phyloP scores from a whole-genome alignment of 1,140 invertebrate species.

The Drosophila ficusphila region DNA sequence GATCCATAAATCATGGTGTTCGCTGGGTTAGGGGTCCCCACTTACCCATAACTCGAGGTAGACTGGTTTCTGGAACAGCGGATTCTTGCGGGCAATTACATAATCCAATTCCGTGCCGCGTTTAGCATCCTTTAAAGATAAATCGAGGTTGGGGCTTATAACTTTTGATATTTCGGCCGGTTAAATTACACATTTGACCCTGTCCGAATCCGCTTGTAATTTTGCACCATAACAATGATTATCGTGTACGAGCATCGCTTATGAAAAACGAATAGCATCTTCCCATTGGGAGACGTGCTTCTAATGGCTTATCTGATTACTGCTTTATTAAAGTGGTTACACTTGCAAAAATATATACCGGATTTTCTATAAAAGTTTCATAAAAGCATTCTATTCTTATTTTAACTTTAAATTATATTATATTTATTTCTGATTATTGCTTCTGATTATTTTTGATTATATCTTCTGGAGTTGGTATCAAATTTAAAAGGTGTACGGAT shows the following conservation, averaged over 20 bases:
- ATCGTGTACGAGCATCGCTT: conserved; percentile 45
- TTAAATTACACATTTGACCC: conserved; percentile 45
- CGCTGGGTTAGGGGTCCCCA: conserved; percentile 14
- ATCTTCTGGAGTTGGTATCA: no score
- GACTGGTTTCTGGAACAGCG: conserved; percentile 89
- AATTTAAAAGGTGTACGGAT: no score
- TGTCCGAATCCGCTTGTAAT: conserved; percentile 39
- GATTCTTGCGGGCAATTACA: conserved; percentile 91
- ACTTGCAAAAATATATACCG: conserved; percentile 13
- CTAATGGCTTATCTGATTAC: conserved; percentile 48
- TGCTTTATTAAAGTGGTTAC: conserved; percentile 32
- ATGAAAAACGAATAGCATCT: conserved; percentile 44
- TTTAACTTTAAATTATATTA: not conserved
- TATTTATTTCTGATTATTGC: no score
- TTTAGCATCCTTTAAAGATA: conserved; percentile 88
- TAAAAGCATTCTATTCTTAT: no score
- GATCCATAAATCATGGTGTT: conserved; percentile 10
- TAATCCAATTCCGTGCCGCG: conserved; percentile 92
- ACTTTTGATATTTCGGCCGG: conserved; percentile 15
- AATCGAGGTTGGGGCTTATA: conserved; percentile 27
- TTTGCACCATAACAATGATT: conserved; percentile 46
- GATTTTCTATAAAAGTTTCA: not conserved
- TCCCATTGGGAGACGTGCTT: conserved; percentile 38
- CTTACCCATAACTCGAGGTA: conserved; percentile 90
- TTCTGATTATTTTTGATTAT: no score